Base-by-base conservation (phyloP, 1,140 invertebrate species). In the Drosophila seguyi region DNA sequence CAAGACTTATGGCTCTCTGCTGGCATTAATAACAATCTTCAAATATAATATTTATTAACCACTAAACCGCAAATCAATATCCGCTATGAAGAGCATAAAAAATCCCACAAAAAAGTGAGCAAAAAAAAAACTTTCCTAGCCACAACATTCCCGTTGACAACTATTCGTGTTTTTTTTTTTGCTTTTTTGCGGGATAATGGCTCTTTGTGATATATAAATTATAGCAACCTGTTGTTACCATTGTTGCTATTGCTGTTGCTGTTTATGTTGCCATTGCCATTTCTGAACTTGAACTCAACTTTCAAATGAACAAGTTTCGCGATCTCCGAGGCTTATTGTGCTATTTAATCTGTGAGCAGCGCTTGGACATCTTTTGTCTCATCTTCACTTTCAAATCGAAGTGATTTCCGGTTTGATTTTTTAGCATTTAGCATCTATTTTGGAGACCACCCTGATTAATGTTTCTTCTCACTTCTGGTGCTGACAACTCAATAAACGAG, bases 401-500 rank as follows among this genome's bases (percentile, higher is more conserved):
- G 50, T 52, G 57, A 78, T 81, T 88, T 88, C 84, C 84, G 76
- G 76, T 77, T 87, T 52, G 52, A 81, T 88, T 90, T 10, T 81
- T 79, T 59, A 36, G 4, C 58, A 75, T 68, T 76, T 77, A 77
- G 55, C 74, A 77, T 44, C 25, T 20, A 16, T 22, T 8, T 8
- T 6, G 16, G 22, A 36, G 74, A 79, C 84, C 84, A 79, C 84
- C 82, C 68, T 39, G 83, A 63, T 45, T 75, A 59, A 79, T 86
- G 78, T 47, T 13, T 81, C 66, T 78, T 68, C 75, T 75, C 56
- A 73, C 69, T 73, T 72, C 50, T 25, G 44, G 69, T 58, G 68
- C 75, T 81, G 82, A 86, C 82, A 86, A 68, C 60, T 86, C 82
- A 87, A 86, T 87, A 81, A 75, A 66, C 72, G 58, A 29, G 11